Conservation (phyloP, 2,113 vertebrate species). For the Plecturocebus donacophilus region DNA sequence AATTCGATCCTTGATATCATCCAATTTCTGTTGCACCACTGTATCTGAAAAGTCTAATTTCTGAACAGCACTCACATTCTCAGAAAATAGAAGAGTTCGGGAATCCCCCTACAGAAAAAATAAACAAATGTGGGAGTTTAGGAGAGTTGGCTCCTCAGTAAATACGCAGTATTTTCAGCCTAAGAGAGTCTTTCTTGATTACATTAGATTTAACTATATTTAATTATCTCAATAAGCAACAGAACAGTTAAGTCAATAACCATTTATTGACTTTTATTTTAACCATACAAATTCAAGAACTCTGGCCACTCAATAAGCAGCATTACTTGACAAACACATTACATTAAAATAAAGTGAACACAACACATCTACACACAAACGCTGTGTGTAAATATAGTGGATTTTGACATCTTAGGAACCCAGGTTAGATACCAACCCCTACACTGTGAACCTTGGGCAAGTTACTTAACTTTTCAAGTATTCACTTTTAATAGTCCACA, state of each 20-base stretch:
- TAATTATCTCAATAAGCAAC: neutral
- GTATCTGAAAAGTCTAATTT: slow-evolving; percentile 96
- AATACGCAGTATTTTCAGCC: neutral
- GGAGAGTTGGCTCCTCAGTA: slow-evolving; percentile 60
- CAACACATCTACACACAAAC: neutral
- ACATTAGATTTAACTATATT: neutral
- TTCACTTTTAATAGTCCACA: neutral
- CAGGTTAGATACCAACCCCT: neutral
- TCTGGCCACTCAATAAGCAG: slow-evolving; percentile 26
- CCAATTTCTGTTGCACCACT: slow-evolving; percentile 97
- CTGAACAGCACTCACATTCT: slow-evolving; percentile 92
- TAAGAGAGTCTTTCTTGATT: neutral
- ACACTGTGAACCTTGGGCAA: neutral
- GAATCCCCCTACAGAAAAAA: slow-evolving; percentile 90
- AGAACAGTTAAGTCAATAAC: neutral
- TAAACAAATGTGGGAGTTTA: slow-evolving; percentile 66
- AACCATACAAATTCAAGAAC: slow-evolving; percentile 21
- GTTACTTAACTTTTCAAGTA: neutral
- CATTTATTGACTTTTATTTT: neutral
- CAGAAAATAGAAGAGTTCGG: slow-evolving; percentile 91
- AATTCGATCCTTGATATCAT: slow-evolving; percentile 98
- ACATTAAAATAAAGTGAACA: slow-evolving; percentile 26
- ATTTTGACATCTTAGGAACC: neutral
- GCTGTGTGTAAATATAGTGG: neutral
- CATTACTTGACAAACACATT: slow-evolving; percentile 21